Evolutionary conservation across 2,888 invertebrate species (phyloP).

Genomic region (Aphodius granarius): DNA sequence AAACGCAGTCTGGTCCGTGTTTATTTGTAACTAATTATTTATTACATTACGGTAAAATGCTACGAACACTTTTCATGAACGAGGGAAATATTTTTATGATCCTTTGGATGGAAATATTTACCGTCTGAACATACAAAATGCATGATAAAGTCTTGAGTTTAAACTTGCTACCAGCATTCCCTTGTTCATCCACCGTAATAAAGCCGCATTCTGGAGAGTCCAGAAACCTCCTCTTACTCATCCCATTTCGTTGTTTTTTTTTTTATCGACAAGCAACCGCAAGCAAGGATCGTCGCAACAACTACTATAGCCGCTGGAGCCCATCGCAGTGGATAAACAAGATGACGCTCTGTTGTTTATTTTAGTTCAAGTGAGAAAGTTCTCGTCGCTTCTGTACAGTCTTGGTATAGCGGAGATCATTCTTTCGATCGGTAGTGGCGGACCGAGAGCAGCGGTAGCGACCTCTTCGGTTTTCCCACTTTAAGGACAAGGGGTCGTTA

Average conservation of each 20-base stretch:
- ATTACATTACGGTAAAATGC: too few relatives aligned
- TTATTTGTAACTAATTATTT: too few relatives aligned
- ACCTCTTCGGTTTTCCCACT: background rate
- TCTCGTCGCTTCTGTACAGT: background rate
- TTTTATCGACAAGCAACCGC: background rate
- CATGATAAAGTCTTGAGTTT: background rate
- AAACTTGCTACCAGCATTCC: background rate
- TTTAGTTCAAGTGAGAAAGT: background rate
- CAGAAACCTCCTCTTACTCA: background rate
- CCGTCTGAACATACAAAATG: background rate
- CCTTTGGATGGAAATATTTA: too few relatives aligned
- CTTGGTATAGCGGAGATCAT: background rate
- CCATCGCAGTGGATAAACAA: background rate
- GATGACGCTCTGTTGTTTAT: background rate
- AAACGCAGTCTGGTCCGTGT: too few relatives aligned
- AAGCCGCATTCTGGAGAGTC: background rate
- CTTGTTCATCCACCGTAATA: background rate
- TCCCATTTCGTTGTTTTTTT: background rate
- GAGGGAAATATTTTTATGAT: too few relatives aligned
- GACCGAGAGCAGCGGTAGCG: background rate
- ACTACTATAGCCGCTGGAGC: background rate
- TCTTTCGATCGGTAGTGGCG: background rate
- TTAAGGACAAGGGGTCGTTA: background rate
- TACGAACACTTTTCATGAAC: too few relatives aligned
- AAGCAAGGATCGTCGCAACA: background rate